Percentiles rank a stretch among this genome's conserved stretches.
phyloP scores from a whole-genome alignment of 92 coral and sea anemone genomes.

The Meandrina meandrites region DNA sequence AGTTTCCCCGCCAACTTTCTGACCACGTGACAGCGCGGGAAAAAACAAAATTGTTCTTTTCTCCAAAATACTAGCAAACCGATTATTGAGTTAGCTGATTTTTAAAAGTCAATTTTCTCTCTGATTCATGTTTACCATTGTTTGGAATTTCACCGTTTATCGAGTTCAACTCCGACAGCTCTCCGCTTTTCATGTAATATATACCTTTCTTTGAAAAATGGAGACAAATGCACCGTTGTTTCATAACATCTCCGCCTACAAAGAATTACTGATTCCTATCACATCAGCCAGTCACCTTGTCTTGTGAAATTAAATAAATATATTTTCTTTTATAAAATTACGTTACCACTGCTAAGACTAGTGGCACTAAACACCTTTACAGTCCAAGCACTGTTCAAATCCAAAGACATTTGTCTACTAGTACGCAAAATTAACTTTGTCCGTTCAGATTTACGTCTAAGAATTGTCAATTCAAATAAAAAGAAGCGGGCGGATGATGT shows the following conservation, averaged over 20 bases:
- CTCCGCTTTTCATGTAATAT: neutral
- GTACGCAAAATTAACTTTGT: neutral
- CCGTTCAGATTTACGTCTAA: conserved; percentile 5
- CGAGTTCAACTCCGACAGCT: neutral
- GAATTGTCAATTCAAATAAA: neutral
- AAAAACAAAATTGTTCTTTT: neutral
- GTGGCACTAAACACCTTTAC: neutral
- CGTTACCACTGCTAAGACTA: conserved; percentile 9
- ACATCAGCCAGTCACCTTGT: neutral
- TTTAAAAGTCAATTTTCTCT: neutral
- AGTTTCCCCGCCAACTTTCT: neutral
- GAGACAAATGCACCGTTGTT: neutral
- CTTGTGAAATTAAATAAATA: conserved; percentile 31
- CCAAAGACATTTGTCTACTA: neutral
- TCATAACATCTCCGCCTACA: neutral
- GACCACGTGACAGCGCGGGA: too few species aligned
- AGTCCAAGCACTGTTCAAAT: neutral
- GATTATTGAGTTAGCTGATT: neutral
- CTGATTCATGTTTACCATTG: neutral
- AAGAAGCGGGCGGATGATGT: neutral
- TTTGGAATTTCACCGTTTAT: neutral
- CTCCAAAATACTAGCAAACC: neutral
- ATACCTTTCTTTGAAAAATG: neutral
- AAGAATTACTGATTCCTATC: neutral
- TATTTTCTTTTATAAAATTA: conserved; percentile 3